Evolutionary conservation across 2,113 vertebrate species (phyloP), one percentile per base, ranked within the genome.

Genomic region (Phoenicopterus ruber): DNA sequence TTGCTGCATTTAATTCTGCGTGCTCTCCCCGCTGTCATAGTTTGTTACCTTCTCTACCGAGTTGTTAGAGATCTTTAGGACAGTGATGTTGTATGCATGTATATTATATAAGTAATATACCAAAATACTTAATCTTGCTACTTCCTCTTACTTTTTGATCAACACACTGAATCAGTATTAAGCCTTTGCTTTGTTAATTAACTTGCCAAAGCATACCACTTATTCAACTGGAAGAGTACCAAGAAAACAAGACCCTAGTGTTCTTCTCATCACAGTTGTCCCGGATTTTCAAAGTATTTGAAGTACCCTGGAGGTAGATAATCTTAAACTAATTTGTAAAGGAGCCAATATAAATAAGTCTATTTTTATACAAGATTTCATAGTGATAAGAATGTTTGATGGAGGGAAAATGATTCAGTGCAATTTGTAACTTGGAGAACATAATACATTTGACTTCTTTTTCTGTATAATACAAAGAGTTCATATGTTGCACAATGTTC

Each of bases 401-500:
- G 18, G 82, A 83, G 44, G 10, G 22, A 77, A 93, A 91, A 69
- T 31, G 15, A 92, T 92, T 86, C 18, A 29, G 18, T 91, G 71
- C 63, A 83, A 80, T 94, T 95, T 96, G 67, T 91, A 90, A 96
- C 70, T 80, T 49, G 59, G 58, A 95, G 62, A 91, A 77, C 21
- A 31, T 58, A 89, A 91, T 87, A 67, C 11, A 40, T 94, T 94
- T 90, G 62, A 83, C 52, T 92, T 15, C 8, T 70, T 94, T 96
- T 96, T 90, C 81, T 87, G 32, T 93, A 67, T 91, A 79, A 92
- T 61, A 92, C 93, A 82, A 86, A 85, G 88, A 91, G 74, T 94
- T 97, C 87, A 89, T 96, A 76, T 94, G 87, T 96, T 96, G 42
- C 76, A 91, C 93, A 76, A 34, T 96, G 97, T 96, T 97, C 96